Conservation (phyloP, 1,140 invertebrate genomes). For the Brachionus koreanus region DNA sequence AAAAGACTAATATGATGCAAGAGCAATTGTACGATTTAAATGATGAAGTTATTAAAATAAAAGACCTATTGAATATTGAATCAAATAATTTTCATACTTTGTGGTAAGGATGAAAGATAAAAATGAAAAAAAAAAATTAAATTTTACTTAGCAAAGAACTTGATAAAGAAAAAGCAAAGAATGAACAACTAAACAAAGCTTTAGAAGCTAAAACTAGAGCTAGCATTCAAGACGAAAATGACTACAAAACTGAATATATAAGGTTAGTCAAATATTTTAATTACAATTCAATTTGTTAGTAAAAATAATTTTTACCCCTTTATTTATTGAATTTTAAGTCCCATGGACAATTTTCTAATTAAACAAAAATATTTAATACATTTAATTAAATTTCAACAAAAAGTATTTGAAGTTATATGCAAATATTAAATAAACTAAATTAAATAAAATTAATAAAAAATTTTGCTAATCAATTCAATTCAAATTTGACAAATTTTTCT, state of each 20-base stretch:
- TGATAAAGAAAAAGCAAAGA: constrained; percentile 25
- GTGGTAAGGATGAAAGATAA: neutral
- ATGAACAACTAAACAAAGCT: constrained; percentile 16
- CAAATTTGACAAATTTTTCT: too few relatives aligned
- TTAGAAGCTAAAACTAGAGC: constrained; percentile 1
- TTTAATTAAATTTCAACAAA: too few relatives aligned
- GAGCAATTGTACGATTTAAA: constrained; percentile 23
- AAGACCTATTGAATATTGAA: constrained; percentile 6
- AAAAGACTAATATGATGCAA: constrained; percentile 30
- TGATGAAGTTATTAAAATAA: constrained; percentile 36
- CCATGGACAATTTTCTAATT: too few relatives aligned
- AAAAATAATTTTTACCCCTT: too few relatives aligned
- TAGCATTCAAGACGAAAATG: neutral
- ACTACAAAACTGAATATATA: neutral
- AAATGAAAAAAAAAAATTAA: neutral
- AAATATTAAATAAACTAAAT: too few relatives aligned
- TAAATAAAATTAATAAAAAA: too few relatives aligned
- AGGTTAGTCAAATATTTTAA: neutral
- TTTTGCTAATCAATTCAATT: too few relatives aligned
- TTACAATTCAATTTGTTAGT: too few relatives aligned
- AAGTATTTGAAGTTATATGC: too few relatives aligned
- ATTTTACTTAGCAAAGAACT: neutral
- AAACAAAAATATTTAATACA: too few relatives aligned
- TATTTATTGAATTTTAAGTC: too few relatives aligned
- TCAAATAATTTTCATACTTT: constrained; percentile 3